Base-by-base conservation (phyloP, 2,888 invertebrate genomes). In the Chorisops tibialis region DNA sequence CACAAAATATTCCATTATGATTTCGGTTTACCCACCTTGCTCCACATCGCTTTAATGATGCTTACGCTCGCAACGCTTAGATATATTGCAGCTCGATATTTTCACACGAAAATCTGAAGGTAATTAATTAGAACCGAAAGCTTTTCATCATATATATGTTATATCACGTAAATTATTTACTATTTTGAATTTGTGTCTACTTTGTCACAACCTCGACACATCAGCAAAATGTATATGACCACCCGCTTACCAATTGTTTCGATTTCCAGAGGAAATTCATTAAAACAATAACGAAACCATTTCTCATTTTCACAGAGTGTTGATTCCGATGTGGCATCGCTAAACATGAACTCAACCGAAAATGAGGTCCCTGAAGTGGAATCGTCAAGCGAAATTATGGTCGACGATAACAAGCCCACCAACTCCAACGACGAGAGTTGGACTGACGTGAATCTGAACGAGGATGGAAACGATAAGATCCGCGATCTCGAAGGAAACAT, bases 361-460 rank as follows among this genome's bases (percentile, higher is more conserved):
- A 87, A 87, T 6, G 87, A 87, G 63, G 83, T 85, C 69, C 84
- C 83, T 67, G 87, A 87, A 70, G 82, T 86, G 3, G 87, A 87
- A 72, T 85, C 86, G 0, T 86, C 85, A 63, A 86, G 84, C 69
- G 87, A 87, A 72, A 84, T 87, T 16, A 77, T 86, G 62, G 76
- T 85, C 50, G 88, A 88, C 67, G 89, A 89, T 71, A 88, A 87
- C 69, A 88, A 88, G 74, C 85, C 83, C 35, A 82, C 82, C 65
- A 82, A 85, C 41, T 85, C 84, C 66, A 87, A 87, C 68, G 93
- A 93, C 71, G 93, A 93, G 71, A 92, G 91, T 51, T 94, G 94
- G 94, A 93, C 93, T 1, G 93, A 94, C 73, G 93, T 94, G 41
- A 94, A 93, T 75, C 80, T 94, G 52, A 93, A 94, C 72, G 93